These are phyloP conservation scores for Trichonephila inaurata DNA, from an alignment of 1,140 invertebrate genomes.

Conservation along the genomic window DNA sequence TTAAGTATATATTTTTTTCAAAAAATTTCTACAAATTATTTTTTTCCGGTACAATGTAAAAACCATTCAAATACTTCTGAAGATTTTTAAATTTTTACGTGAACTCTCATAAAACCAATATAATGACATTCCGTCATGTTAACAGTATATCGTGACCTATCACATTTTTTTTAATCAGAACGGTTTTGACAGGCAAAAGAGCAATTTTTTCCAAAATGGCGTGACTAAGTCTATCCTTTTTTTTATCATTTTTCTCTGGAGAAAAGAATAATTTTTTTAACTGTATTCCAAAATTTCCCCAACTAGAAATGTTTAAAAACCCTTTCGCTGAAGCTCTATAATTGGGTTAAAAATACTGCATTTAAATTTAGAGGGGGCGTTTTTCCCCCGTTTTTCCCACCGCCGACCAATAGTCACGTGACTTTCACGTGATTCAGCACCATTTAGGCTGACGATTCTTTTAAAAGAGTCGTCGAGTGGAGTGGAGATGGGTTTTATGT, in stretches of 20 bases:
- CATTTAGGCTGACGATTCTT: neutral
- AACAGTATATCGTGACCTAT: neutral
- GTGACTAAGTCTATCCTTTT: neutral
- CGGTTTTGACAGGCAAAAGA: neutral
- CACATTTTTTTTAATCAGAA: neutral
- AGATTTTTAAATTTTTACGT: no score
- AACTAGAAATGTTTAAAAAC: neutral
- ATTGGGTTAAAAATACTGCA: conserved; percentile 11
- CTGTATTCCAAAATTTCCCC: neutral
- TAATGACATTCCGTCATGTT: neutral
- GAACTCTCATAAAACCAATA: neutral
- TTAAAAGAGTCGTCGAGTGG: neutral
- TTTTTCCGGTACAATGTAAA: no score
- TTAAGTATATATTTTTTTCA: no score
- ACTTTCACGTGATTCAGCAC: neutral
- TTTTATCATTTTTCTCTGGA: neutral
- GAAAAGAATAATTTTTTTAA: neutral
- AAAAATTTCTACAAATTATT: no score
- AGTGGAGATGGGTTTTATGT: neutral
- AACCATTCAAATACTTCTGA: no score
- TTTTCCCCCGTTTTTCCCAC: conserved; percentile 22
- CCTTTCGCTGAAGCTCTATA: neutral
- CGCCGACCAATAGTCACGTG: neutral
- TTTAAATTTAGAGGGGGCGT: neutral
- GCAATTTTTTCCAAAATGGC: neutral